Evolutionary conservation across 2,113 vertebrate species (phyloP).

Genomic region (Carassius auratus): DNA sequence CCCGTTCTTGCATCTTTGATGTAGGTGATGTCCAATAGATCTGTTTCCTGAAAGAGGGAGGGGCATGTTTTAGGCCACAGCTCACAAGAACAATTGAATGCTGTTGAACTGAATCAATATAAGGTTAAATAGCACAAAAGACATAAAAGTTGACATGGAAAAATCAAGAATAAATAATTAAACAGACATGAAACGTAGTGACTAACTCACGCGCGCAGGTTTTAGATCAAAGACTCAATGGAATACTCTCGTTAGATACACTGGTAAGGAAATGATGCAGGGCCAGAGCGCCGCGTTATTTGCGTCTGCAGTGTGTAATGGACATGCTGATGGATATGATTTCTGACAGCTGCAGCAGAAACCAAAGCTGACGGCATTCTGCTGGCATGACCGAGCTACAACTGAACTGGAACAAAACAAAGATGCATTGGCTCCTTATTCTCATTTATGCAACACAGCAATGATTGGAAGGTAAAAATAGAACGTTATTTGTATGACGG

Average conservation of each 20-base stretch:
- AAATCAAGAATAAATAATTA: constrained; percentile 1
- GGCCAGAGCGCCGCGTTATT: constrained; percentile 26
- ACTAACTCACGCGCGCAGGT: background rate
- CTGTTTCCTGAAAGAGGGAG: constrained; percentile 71
- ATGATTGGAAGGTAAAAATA: constrained; percentile 8
- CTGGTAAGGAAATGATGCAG: background rate
- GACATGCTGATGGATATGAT: constrained; percentile 36
- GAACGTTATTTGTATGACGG: background rate
- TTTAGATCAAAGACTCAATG: background rate
- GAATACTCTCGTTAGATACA: constrained; percentile 13
- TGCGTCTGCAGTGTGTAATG: constrained; percentile 24
- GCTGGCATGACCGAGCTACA: constrained; percentile 2
- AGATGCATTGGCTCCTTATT: constrained; percentile 18
- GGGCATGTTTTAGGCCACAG: constrained; percentile 1
- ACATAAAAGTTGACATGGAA: background rate
- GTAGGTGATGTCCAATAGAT: constrained; percentile 75
- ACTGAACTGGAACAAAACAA: constrained; percentile 19
- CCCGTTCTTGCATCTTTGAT: constrained; percentile 80
- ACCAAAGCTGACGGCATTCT: constrained; percentile 35
- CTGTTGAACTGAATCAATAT: background rate
- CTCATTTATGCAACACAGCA: constrained; percentile 10
- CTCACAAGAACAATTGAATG: constrained; percentile 7
- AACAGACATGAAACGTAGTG: background rate
- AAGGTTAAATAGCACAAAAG: constrained; percentile 18
- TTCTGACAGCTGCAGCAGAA: constrained; percentile 40